These are phyloP conservation scores for Gambusia holbrooki DNA, from an alignment of 2,113 vertebrate species.

Conservation along the genomic window DNA sequence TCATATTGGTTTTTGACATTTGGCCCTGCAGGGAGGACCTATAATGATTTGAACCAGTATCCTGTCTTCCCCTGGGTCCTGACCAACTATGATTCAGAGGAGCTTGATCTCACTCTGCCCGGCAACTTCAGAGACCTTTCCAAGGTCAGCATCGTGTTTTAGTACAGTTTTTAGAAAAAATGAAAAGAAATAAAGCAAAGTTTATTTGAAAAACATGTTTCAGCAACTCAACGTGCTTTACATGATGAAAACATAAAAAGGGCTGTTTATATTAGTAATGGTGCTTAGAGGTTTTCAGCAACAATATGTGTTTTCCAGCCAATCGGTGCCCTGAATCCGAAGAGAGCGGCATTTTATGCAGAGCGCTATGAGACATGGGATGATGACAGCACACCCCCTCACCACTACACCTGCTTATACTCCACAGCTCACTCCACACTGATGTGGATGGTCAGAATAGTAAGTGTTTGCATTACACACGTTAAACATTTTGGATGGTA, in stretches of 20 bases:
- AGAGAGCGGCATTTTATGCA: constrained; percentile 97
- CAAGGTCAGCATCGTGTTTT: constrained; percentile 83
- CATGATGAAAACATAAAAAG: too few relatives aligned
- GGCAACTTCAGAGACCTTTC: constrained; percentile 99
- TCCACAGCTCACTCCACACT: constrained; percentile 92
- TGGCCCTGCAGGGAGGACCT: constrained; percentile 87
- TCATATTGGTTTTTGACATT: background rate
- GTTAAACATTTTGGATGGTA: background rate
- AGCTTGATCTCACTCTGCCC: constrained; percentile 95
- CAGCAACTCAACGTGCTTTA: too few relatives aligned
- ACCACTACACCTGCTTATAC: constrained; percentile 94
- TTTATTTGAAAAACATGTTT: background rate
- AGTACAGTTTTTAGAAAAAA: background rate
- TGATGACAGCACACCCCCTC: constrained; percentile 90
- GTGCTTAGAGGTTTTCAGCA: background rate
- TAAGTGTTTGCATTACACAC: constrained; percentile 77
- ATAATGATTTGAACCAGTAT: constrained; percentile 98
- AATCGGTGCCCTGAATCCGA: constrained; percentile 97
- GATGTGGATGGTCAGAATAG: constrained; percentile 97
- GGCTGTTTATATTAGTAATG: background rate
- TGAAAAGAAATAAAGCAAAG: background rate
- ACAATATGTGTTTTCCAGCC: constrained; percentile 79
- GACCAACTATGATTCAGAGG: constrained; percentile 98
- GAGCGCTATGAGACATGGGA: constrained; percentile 97
- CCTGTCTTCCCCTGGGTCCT: constrained; percentile 98